Conservation (phyloP, 2,888 invertebrate species). For the Ochropacha duplaris region DNA sequence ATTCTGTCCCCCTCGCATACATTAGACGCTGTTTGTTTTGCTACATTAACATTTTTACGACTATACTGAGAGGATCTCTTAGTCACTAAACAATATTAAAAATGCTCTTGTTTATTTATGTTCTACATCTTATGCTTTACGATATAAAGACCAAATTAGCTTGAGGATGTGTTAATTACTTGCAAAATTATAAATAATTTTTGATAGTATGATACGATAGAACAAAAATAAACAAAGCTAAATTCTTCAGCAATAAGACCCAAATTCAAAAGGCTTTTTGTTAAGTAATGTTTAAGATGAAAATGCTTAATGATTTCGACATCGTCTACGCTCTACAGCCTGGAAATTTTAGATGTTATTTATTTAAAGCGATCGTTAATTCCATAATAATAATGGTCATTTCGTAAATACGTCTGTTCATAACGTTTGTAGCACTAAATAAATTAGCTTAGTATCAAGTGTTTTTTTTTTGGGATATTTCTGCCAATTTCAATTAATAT, state of each 20-base stretch:
- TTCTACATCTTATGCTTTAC: constrained; percentile 11
- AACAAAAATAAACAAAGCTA: constrained; percentile 1
- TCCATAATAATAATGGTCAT: not conserved
- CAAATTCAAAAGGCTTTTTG: not conserved
- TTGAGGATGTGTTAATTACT: not conserved
- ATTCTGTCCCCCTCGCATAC: constrained; percentile 75
- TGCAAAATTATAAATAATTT: not conserved
- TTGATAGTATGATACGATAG: not conserved
- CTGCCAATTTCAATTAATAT: too few species aligned
- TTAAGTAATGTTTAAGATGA: not conserved
- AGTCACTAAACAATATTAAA: constrained; percentile 51
- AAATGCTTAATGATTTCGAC: not conserved
- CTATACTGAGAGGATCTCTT: constrained; percentile 75
- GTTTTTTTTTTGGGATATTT: too few species aligned
- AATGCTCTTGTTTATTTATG: constrained; percentile 7
- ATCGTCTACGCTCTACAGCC: not conserved
- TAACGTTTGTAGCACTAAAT: too few species aligned
- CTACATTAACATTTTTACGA: constrained; percentile 82
- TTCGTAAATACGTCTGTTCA: not conserved
- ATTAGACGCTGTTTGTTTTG: constrained; percentile 79
- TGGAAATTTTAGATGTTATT: not conserved
- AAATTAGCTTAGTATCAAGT: too few species aligned
- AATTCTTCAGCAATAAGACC: not conserved
- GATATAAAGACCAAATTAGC: constrained; percentile 19
- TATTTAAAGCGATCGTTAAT: not conserved